Base-by-base conservation (phyloP, 2,888 invertebrate species). In the Diplolepis rosae region DNA sequence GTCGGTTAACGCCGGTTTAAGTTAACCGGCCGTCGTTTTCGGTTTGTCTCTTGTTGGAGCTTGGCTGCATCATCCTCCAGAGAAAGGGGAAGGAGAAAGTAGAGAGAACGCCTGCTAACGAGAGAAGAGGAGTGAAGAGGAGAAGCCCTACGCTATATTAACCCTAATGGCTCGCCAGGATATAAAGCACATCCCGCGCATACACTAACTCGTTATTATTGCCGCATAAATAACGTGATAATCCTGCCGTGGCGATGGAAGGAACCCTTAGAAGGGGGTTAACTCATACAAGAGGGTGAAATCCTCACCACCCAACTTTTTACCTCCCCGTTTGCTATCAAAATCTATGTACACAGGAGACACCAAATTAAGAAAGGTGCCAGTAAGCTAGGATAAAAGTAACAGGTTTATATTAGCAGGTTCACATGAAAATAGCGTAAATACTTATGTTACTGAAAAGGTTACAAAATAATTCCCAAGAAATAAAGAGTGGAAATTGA, bases 131-230 rank as follows among this genome's bases (percentile, higher is more conserved):
- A 66, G 52, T 72, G 65, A n/a, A 70, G 69, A 71, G 73, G 70
- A 72, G 52, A 69, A 56, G 68, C 80, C 80, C 78, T 76, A 77
- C 82, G 83, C 84, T 87, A 85, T 87, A 87, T 87, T 88, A 88
- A 86, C 88, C 87, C 86, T 88, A 88, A 88, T 87, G 88, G 87
- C 81, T 86, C 81, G 84, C 87, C 81, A 85, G 84, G 84, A 85
- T 85, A 88, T 88, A 88, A 88, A 88, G 87, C 87, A 87, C 87
- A 88, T 87, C 88, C 88, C 84, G 87, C 86, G 88, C 86, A 85
- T 87, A 87, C 79, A 85, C 84, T 86, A 87, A 86, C 86, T 88
- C 88, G 87, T 88, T 88, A 88, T 88, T 88, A 88, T 88, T 87
- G 85, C 86, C 85, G 85, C 85, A 88, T 88, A 88, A 88, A 88